Base-by-base conservation (phyloP, 2,797 vertebrate species). In the Pteropus rufus region DNA sequence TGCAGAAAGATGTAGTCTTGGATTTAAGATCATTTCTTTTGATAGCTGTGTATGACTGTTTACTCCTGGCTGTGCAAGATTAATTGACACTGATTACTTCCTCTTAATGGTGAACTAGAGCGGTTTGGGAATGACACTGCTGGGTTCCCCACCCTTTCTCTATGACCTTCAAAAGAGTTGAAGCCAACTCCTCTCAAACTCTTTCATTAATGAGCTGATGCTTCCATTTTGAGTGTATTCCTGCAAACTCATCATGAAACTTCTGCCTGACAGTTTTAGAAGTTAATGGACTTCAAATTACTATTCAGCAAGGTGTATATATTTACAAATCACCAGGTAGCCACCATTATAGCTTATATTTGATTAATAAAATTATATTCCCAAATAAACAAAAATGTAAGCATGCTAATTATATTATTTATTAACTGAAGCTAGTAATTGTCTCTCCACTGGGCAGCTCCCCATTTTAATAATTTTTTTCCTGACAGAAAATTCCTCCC, bases 281-380 rank as follows among this genome's bases (percentile, higher is more conserved):
- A 96, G 89, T 89, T 96, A 64, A 85, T 49, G 18, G 49, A 94
- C 95, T 91, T 94, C 52, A 96, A 97, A 69, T 76, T 77, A 52
- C 77, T 97, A 65, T 67, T 97, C 95, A 94, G 86, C 77, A 80
- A 86, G 85, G 49, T 93, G 77, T 0, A 0, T 88, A 60, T 64
- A 88, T 52, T 62, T 96, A 92, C 36, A 97, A 96, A 93, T 76
- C 94, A 96, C 72, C 67, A 97, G 86, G n/a, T 96, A 96, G 75
- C 4, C 5, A 64, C 83, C 64, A 56, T 97, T 97, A 97, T 3
- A 0, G 75, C 72, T 98, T 93, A 94, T 95, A 95, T 96, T 98
- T 96, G 23, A 93, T 93, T 96, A 97, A 98, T 96, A 86, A 93
- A 98, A 97, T 95, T 84, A 95, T 96, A 97, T 93, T 98, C 62